These are phyloP conservation scores for Agrochola litura DNA, from an alignment of 2,888 invertebrate species.

Conservation along the genomic window DNA sequence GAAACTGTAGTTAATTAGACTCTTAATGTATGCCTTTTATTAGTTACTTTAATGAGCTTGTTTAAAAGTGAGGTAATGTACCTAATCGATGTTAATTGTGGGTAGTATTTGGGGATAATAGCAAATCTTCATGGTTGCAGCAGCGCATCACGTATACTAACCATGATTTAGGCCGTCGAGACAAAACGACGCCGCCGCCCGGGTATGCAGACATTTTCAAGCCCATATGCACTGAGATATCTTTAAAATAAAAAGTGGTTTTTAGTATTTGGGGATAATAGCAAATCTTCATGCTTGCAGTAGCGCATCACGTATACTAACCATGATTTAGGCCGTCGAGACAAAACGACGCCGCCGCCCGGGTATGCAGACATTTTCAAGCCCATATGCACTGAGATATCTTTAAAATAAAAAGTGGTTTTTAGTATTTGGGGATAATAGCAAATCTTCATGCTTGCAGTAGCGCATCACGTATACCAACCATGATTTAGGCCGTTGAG, in stretches of 20 bases:
- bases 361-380: not conserved
- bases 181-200: not conserved
- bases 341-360: not conserved
- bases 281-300: not conserved
- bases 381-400: not conserved
- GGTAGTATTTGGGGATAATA: not conserved
- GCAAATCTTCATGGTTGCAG: not conserved
- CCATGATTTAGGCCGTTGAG: not conserved
- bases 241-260: not conserved
- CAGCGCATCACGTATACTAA: too few species aligned
- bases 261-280: not conserved
- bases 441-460: not conserved
- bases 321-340: not conserved
- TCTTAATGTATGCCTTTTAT: constrained; percentile 44
- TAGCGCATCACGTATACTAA: too few species aligned
- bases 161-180: not conserved
- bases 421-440: not conserved
- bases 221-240: not conserved
- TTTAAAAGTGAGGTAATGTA: constrained; percentile 16
- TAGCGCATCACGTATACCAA: too few species aligned
- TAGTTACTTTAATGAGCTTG: constrained; percentile 38
- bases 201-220: not conserved
- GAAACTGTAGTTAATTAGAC: constrained; percentile 49
- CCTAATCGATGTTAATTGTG: not conserved
- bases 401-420: not conserved